These are phyloP conservation scores for Pedicia rivosa DNA, from an alignment of 2,888 invertebrate species.

Conservation along the genomic window DNA sequence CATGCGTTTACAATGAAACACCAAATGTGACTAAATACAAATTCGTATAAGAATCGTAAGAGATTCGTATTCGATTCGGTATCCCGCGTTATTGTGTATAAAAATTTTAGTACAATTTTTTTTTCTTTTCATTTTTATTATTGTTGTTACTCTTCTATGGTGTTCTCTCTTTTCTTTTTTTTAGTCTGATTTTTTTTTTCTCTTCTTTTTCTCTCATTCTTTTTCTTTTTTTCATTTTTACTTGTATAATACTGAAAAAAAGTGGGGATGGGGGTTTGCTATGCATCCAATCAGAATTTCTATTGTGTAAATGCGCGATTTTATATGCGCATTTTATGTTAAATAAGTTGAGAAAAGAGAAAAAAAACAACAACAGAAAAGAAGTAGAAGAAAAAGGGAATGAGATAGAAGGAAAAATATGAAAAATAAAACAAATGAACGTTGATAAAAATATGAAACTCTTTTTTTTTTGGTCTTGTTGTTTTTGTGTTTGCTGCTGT, in stretches of 20 bases:
- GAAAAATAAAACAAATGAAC: conserved; percentile 1
- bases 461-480: not conserved
- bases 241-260: not conserved
- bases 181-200: no score
- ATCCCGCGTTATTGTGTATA: no score
- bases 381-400: not conserved
- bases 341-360: not conserved
- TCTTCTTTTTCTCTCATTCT: no score
- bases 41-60: no score
- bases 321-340: conserved; percentile 9
- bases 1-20: conserved; percentile 2
- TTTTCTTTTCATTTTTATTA: no score
- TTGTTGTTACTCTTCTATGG: no score
- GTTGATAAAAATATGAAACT: no score
- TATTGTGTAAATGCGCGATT: conserved; percentile 10
- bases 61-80: no score
- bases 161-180: no score
- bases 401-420: conserved; percentile 2
- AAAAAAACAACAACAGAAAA: no score
- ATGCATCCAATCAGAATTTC: conserved; percentile 10
- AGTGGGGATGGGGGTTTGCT: conserved; percentile 9
- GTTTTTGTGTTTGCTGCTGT: not conserved
- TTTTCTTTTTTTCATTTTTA: conserved; percentile 1
- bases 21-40: conserved; percentile 5
- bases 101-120: no score